Evolutionary conservation across 2,797 vertebrate species (phyloP), one percentile per base, ranked within the genome.

Genomic region (Hephaestus fuliginosus): DNA sequence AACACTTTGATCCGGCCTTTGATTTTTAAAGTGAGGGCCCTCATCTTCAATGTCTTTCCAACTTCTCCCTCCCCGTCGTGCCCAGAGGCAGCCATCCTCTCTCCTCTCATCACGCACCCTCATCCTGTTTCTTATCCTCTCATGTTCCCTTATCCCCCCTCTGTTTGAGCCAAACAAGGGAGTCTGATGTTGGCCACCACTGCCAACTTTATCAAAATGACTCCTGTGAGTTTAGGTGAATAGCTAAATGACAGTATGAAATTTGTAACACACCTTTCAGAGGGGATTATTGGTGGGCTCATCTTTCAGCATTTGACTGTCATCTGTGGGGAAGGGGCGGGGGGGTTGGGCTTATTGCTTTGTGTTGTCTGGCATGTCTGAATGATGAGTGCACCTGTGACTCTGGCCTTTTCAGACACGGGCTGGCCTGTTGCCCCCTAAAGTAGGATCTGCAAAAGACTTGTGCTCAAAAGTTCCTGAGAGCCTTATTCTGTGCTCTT

Each of bases 1-100:
- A 77, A 43, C 78, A 70, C 91, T 92, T 90, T 91, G 90, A 93
- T 93, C 85, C 83, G 75, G 79, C 69, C 86, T 94, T 94, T 93
- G 91, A 91, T 87, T 93, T 33, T 90, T 92, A 83, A 92, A 90
- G 86, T 86, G 88, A 88, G 80, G 84, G 77, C 91, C 91, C 91
- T 91, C 88, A 93, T 93, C 92, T 75, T 91, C 87, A 78, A 0
- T 76, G 74, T 86, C 89, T 85, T 60, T 88, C 84, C 79, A 82
- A 75, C 78, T 65, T 74, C 75, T 80, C 85, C 65, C 74, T 70
- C 72, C 60, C 58, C 62, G 48, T 68, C 44, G 70, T 70, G 70
- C 89, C 90, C 85, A 83, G 88, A 88, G 90, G 82, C 83, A 78
- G 81, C 72, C 69, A 28, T 39, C 74, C 76, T 83, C 83, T 78